Conservation (phyloP, 2,113 vertebrate species). For the Cyprinus carpio region DNA sequence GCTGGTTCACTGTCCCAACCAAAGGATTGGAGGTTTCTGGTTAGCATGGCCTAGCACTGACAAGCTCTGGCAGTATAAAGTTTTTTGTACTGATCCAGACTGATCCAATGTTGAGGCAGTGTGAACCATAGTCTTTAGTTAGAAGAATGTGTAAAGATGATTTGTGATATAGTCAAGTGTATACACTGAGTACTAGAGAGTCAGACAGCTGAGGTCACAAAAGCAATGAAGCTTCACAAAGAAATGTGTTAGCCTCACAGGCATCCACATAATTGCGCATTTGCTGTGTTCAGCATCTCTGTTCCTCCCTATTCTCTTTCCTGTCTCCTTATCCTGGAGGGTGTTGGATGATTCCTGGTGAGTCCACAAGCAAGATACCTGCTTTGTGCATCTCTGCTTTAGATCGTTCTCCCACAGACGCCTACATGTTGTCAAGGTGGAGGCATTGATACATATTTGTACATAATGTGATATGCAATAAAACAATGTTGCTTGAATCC, state of each 20-base stretch:
- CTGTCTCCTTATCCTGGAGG: constrained; percentile 12
- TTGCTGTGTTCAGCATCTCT: constrained; percentile 45
- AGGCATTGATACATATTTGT: not conserved
- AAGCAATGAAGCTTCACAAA: constrained; percentile 21
- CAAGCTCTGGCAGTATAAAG: no score
- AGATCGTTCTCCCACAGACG: not conserved
- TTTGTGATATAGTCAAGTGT: constrained; percentile 1
- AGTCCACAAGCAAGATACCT: not conserved
- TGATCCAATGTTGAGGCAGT: not conserved
- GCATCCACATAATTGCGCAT: constrained; percentile 39
- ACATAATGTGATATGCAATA: not conserved
- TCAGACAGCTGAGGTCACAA: constrained; percentile 3
- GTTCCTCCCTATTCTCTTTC: constrained; percentile 42
- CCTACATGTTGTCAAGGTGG: not conserved
- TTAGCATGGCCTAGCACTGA: no score
- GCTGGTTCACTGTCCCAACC: not conserved
- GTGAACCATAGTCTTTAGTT: not conserved
- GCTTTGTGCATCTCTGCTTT: not conserved
- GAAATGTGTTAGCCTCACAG: constrained; percentile 31
- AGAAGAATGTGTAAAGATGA: constrained; percentile 7
- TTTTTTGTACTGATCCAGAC: no score
- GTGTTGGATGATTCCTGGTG: constrained; percentile 20
- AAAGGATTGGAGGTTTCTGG: no score
- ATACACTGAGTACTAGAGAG: not conserved
- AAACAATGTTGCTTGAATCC: not conserved